Base-by-base conservation (phyloP, 2,797 vertebrate species). In the Sebastes hubbsi region DNA sequence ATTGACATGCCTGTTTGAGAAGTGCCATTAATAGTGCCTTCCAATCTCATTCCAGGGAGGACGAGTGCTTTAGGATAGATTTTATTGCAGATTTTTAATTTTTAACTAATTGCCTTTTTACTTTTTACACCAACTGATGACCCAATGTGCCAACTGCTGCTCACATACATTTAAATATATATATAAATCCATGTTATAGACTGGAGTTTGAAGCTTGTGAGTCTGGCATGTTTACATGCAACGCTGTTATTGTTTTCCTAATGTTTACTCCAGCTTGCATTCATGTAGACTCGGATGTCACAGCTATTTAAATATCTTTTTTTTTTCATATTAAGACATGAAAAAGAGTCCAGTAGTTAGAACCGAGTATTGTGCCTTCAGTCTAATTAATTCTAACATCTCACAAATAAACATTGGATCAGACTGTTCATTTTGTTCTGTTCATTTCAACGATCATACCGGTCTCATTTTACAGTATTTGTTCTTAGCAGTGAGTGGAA, bases 1-100 rank as follows among this genome's bases (percentile, higher is more conserved):
- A 14, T 65, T 36, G 38, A 81, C 36, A 38, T 49, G 59, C n/a
- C 38, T 68, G 61, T 73, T 76, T 52, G 30, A 72, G 46, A 72
- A 77, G 80, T 72, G 32, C 54, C 74, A 36, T 77, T 66, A 61
- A 54, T n/a, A 67, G 90, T 92, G 88, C 92, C 92, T 92, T 91
- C 73, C 36, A 59, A 36, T 84, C 58, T 84, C 76, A 84, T 85
- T 91, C 84, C 77, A 66, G 24, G n/a, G 8, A 69, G 72, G 38
- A 72, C 2, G n/a, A 65, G 56, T 54, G 55, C 14, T 68, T 75
- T 38, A 67, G 16, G 11, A 52, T 10, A 25, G 34, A 20, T 60
- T 82, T 88, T 81, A 71, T 72, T 84, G 49, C 56, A 81, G 59
- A 74, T 62, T 60, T 54, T 65, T 32, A 36, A 59, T 61, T 69